A percentile compares a stretch with the other conserved stretches of the same genome.
Evolutionary conservation across 2,113 vertebrate species (phyloP).

Genomic region (Psephotus haematonotus): DNA sequence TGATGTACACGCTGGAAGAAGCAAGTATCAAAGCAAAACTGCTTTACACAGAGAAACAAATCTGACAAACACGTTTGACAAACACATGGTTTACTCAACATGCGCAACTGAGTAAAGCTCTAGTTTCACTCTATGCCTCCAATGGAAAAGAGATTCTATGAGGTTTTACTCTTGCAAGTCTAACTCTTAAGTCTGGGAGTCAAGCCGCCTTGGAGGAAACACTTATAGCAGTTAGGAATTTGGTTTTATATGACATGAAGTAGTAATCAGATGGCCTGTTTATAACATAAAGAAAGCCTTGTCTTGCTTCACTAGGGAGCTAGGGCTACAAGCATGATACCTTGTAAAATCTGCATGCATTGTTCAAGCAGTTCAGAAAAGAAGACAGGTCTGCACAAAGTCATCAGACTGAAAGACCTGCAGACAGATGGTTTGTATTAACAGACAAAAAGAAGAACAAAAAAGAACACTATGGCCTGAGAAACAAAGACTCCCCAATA

Average conservation of each 20-base stretch:
- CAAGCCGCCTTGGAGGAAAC: neutral
- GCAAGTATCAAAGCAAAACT: neutral
- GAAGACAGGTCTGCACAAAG: neutral
- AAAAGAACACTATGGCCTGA: fast-evolving
- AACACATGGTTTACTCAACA: neutral
- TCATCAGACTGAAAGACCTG: neutral
- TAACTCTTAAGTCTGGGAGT: neutral
- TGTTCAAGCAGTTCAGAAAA: neutral
- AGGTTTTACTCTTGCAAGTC: neutral
- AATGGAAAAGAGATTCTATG: neutral
- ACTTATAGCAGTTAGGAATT: fast-evolving
- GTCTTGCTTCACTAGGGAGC: neutral
- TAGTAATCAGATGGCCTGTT: neutral
- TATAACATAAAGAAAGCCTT: neutral
- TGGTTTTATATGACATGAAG: neutral
- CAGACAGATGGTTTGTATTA: neutral
- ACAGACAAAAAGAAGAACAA: neutral
- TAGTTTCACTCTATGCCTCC: neutral
- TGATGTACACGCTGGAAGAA: neutral
- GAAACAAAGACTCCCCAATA: neutral
- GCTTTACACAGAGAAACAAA: neutral
- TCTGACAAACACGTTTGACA: neutral
- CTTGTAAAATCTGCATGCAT: neutral
- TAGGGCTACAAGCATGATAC: neutral
- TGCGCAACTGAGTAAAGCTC: neutral